Conservation (phyloP, 37 sponge, comb jelly and placozoan genomes). For the Haliclona indistincta region DNA sequence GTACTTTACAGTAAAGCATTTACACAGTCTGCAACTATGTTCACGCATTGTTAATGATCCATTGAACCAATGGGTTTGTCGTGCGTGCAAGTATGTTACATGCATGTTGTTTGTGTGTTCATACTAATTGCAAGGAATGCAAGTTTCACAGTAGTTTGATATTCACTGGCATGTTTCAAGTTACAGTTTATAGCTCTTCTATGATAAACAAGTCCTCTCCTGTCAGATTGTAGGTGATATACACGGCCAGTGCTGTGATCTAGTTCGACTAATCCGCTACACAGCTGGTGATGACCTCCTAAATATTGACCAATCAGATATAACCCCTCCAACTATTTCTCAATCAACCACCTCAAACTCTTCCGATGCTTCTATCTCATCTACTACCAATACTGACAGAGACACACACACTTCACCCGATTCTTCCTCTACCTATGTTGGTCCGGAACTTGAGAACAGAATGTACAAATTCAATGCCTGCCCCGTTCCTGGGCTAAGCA, state of each 20-base stretch:
- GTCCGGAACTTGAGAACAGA: neutral
- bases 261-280: conserved; percentile 23
- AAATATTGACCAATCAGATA: neutral
- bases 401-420: neutral
- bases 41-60: too few relatives aligned
- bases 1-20: too few relatives aligned
- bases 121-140: too few relatives aligned
- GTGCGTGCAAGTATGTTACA: neutral
- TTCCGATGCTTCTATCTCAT: neutral
- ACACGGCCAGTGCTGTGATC: conserved; percentile 69
- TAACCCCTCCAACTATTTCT: too few relatives aligned
- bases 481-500: neutral
- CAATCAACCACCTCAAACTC: conserved; percentile 10
- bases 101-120: neutral
- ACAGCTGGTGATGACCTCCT: conserved; percentile 30
- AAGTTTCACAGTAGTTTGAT: too few relatives aligned
- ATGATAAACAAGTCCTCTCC: neutral
- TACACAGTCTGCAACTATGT: too few relatives aligned
- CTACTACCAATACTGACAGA: neutral
- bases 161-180: too few relatives aligned
- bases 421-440: too few relatives aligned
- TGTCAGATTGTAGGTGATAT: conserved; percentile 64
- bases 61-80: neutral
- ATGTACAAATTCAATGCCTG: neutral
- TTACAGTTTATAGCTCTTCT: too few relatives aligned